Conservation (phyloP, 2,797 vertebrate genomes). For the Aythya fuligula region DNA sequence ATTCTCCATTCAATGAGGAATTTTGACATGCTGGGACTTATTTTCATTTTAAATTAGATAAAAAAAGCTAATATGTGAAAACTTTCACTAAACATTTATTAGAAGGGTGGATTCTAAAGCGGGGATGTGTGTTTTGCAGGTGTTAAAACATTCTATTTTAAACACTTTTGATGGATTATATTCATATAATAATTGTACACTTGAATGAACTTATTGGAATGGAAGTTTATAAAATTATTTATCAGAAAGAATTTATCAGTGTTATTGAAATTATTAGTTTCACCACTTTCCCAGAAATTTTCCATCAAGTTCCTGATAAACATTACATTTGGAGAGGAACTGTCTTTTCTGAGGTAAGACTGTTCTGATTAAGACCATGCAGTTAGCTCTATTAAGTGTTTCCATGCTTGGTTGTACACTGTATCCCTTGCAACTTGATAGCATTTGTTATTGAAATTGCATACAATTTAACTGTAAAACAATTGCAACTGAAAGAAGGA, state of each 20-base stretch:
- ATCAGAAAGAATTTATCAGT: neutral
- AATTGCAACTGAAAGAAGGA: neutral
- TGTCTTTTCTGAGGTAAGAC: neutral
- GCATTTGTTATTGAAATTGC: neutral
- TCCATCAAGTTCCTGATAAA: neutral
- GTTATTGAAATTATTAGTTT: neutral
- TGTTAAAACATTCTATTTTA: slow-evolving; percentile 13
- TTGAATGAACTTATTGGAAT: neutral
- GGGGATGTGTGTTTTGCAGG: neutral
- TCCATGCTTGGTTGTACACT: neutral
- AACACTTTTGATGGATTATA: neutral
- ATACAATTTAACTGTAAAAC: neutral
- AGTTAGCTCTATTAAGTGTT: slow-evolving; percentile 3
- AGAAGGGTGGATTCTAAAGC: neutral
- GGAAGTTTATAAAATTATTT: neutral
- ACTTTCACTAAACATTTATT: slow-evolving; percentile 8
- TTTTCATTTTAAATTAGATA: slow-evolving; percentile 13
- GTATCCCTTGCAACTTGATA: neutral
- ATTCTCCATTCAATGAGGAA: neutral
- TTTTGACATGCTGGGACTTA: neutral
- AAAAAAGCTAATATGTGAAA: neutral
- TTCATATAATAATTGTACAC: neutral
- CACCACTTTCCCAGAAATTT: neutral
- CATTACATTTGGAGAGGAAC: slow-evolving; percentile 9
- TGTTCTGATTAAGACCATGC: neutral